phyloP scores from a whole-genome alignment of 2,888 invertebrate species.

The Pseudeuparius sepicola region DNA sequence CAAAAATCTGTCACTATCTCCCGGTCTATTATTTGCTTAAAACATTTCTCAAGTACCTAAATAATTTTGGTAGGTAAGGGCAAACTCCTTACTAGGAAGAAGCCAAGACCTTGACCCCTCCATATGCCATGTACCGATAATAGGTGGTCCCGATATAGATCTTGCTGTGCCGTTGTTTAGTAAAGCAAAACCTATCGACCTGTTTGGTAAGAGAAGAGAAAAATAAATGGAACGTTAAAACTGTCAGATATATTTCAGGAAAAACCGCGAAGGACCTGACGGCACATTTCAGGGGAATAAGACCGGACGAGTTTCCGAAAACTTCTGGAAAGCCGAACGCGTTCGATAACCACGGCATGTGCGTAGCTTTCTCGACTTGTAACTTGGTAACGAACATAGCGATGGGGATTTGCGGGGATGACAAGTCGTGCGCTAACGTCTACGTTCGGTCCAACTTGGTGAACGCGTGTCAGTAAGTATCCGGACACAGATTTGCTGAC shows the following conservation, averaged over 20 bases:
- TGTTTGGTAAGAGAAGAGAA: constrained; percentile 31
- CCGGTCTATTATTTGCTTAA: no score
- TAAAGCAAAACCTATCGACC: constrained; percentile 42
- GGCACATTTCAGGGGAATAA: constrained; percentile 24
- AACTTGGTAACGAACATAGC: constrained; percentile 32
- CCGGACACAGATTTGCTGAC: no score
- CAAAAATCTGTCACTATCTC: no score
- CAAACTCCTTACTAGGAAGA: constrained; percentile 52
- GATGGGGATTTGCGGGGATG: constrained; percentile 33
- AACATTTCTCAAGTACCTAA: constrained; percentile 1
- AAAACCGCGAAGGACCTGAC: constrained; percentile 19
- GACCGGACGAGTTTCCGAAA: constrained; percentile 23
- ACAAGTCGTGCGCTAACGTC: constrained; percentile 28
- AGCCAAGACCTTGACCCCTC: constrained; percentile 47
- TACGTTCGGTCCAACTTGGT: constrained; percentile 32
- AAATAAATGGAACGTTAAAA: neutral
- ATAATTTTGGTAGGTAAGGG: no score
- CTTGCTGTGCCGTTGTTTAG: constrained; percentile 56
- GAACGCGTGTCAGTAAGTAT: constrained; percentile 32
- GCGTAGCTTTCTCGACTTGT: constrained; percentile 32
- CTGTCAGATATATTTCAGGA: constrained; percentile 9
- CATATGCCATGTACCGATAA: constrained; percentile 50
- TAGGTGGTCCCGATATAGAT: constrained; percentile 54
- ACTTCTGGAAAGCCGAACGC: constrained; percentile 18
- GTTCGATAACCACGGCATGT: constrained; percentile 17